Evolutionary conservation across 2,888 invertebrate genomes (phyloP), one percentile per base, ranked within the genome.

Genomic region (Anoplius nigerrimus): DNA sequence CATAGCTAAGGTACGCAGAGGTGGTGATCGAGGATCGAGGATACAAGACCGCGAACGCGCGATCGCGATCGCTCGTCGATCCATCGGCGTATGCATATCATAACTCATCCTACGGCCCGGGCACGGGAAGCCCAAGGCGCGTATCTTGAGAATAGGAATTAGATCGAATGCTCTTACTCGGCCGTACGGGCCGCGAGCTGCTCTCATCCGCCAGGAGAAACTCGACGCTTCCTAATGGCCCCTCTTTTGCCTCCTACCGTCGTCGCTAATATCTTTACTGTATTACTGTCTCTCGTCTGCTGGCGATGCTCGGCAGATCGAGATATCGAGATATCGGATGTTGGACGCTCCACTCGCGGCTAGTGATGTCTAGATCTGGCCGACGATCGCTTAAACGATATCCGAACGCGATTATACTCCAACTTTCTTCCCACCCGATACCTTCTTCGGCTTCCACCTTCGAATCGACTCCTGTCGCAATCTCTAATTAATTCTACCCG

Each of bases 91-190:
- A 62, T 63, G 63, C 54, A 56, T 71, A 55, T 61, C 72, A 77
- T 79, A 74, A 79, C 64, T 78, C 72, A 74, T 78, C 48, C n/a
- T 15, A 18, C n/a, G 45, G 48, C 48, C 48, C 48, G 48, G 11
- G 34, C 34, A 34, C 11, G 11, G 34, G 34, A 34, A 34, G n/a
- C 48, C 48, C 5, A 48, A 48, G 48, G 48, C 48, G 48, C n/a
- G 18, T 18, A 18, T 18, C 16, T 16, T 18, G 48, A 48, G 48
- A 48, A 48, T 48, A 48, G 48, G 48, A 48, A 48, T 48, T 48
- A 48, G 48, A 48, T 48, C 48, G 48, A 48, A 18, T 16, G 48
- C 48, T 16, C 16, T 18, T 48, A 18, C 48, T 18, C 48, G 48
- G n/a, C n/a, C 48, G 13, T 48, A 5, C n/a, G 48, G n/a, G n/a